Evolutionary conservation across 92 coral and sea anemone species (phyloP).

Genomic region (Blastomussa wellsi): DNA sequence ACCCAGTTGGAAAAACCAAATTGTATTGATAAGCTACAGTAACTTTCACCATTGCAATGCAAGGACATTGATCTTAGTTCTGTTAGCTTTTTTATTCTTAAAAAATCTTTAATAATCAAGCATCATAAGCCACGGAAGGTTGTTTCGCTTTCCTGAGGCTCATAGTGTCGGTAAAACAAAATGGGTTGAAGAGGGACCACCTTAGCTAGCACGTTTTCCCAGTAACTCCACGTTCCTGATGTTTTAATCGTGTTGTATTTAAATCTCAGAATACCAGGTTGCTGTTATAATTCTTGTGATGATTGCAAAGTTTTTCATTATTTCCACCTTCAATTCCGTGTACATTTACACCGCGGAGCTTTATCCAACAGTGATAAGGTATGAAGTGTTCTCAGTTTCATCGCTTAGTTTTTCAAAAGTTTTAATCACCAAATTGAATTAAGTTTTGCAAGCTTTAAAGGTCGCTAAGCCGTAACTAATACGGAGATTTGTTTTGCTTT

Average conservation of each 20-base stretch:
- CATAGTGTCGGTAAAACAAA: too few species aligned
- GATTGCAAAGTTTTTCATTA: constrained; percentile 22
- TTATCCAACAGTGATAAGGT: constrained; percentile 41
- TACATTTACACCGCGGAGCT: constrained; percentile 35
- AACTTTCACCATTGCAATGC: too few species aligned
- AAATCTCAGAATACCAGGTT: constrained; percentile 20
- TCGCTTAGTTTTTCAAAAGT: background rate
- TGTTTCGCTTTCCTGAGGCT: background rate
- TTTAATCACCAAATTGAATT: too few species aligned
- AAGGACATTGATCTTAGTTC: too few species aligned
- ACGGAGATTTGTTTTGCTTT: too few species aligned
- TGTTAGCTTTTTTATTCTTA: too few species aligned
- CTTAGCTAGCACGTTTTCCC: background rate
- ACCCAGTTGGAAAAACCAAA: too few species aligned
- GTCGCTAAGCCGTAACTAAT: too few species aligned
- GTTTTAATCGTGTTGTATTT: background rate
- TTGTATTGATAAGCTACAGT: too few species aligned
- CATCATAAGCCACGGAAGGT: background rate
- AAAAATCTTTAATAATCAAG: too few species aligned
- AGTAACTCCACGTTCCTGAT: background rate
- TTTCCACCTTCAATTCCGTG: constrained; percentile 19
- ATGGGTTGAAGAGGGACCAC: too few species aligned
- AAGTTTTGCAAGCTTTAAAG: too few species aligned
- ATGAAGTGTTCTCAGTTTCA: background rate
- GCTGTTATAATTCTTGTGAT: constrained; percentile 31